Evolutionary conservation across 53 echinoderm and acorn worm genomes (phyloP).

Genomic region (Hippasteria phrygiana): DNA sequence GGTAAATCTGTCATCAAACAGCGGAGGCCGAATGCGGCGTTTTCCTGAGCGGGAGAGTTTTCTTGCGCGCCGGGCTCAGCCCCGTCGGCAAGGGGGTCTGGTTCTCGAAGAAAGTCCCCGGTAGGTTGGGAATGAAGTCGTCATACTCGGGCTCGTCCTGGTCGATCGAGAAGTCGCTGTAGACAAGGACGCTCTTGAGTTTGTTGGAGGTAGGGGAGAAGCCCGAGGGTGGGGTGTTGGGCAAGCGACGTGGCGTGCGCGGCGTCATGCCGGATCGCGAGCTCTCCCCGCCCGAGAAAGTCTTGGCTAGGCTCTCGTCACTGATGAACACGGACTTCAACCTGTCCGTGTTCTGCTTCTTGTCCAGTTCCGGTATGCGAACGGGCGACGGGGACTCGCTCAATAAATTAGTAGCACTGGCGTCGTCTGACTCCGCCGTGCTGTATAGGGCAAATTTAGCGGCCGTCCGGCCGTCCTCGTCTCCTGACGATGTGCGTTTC

Average conservation of each 20-base stretch:
- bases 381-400: slow-evolving; percentile 75
- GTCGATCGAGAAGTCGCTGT: slow-evolving; percentile 59
- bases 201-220: slow-evolving; percentile 70
- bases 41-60: slow-evolving; percentile 46
- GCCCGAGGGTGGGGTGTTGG: slow-evolving; percentile 86
- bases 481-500: slow-evolving; percentile 37
- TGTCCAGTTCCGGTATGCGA: slow-evolving; percentile 76
- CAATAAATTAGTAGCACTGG: slow-evolving; percentile 26
- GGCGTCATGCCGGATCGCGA: slow-evolving; percentile 76
- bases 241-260: slow-evolving; percentile 67
- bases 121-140: slow-evolving; percentile 84
- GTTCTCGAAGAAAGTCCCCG: slow-evolving; percentile 88
- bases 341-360: slow-evolving; percentile 79
- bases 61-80: slow-evolving; percentile 51
- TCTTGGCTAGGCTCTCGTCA: slow-evolving; percentile 88
- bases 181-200: slow-evolving; percentile 42
- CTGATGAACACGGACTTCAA: slow-evolving; percentile 93
- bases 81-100: slow-evolving; percentile 68
- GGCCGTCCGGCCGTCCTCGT: slow-evolving; percentile 34
- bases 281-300: slow-evolving; percentile 78
- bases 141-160: slow-evolving; percentile 92
- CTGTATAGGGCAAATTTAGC: slow-evolving; percentile 40
- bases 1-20: slow-evolving; percentile 24
- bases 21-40: slow-evolving; percentile 34
- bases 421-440: slow-evolving; percentile 34